These are phyloP conservation scores for Muricea muricata DNA, from an alignment of 92 coral and sea anemone species.

Conservation along the genomic window DNA sequence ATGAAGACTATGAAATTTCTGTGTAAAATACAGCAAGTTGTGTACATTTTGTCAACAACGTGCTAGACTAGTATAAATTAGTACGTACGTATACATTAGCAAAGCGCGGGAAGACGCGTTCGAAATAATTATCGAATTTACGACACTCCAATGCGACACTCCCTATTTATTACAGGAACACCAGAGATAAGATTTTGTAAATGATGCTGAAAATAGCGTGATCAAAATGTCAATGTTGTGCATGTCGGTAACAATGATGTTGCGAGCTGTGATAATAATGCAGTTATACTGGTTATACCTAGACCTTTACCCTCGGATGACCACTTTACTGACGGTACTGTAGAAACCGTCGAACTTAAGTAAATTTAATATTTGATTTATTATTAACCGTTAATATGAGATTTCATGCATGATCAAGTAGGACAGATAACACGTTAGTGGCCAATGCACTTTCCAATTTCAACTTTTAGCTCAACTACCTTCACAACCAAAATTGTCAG, in stretches of 20 bases:
- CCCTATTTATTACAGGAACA: too few relatives aligned
- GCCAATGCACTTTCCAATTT: not conserved
- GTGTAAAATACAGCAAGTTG: too few relatives aligned
- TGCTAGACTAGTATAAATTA: too few relatives aligned
- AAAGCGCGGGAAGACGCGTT: too few relatives aligned
- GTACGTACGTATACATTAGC: too few relatives aligned
- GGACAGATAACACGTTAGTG: not conserved
- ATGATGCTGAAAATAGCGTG: not conserved
- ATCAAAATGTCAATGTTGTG: not conserved
- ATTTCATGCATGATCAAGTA: not conserved
- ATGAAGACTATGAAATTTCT: too few relatives aligned
- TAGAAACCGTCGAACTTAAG: not conserved
- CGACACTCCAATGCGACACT: too few relatives aligned
- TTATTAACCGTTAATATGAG: not conserved
- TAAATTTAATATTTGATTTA: conserved; percentile 4
- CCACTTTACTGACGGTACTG: conserved; percentile 5
- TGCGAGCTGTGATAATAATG: not conserved
- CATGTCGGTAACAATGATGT: not conserved
- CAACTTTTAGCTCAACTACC: conserved; percentile 1
- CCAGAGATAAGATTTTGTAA: conserved; percentile 5
- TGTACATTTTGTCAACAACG: too few relatives aligned
- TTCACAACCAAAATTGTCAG: conserved; percentile 15
- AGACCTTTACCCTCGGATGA: conserved; percentile 16
- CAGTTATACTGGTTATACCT: too few relatives aligned
- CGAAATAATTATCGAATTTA: too few relatives aligned